Base-by-base conservation (phyloP, 2,888 invertebrate genomes). In the Carterocephalus palaemon region DNA sequence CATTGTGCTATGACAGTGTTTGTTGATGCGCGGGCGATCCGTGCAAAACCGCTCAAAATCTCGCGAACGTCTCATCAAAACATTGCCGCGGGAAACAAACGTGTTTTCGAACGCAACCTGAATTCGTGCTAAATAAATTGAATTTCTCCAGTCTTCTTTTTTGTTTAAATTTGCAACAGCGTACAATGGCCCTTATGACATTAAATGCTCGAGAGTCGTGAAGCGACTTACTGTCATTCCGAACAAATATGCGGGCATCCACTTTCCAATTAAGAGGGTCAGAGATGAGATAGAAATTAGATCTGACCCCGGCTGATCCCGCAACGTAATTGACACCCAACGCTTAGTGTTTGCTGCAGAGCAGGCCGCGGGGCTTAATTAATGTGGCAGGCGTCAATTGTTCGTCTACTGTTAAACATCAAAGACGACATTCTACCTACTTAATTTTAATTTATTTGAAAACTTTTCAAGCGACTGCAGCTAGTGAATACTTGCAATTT, bases 1-100 rank as follows among this genome's bases (percentile, higher is more conserved):
- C 81, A 86, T 85, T 86, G 85, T 86, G n/a, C n/a, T n/a, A n/a
- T n/a, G 70, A 75, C 67, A 49, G 46, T 80, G 79, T 82, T 85
- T 85, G 84, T 85, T 86, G 79, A 70, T 67, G 64, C 66, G 60
- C 59, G 64, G 62, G 62, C 64, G 57, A 65, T 67, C 63, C 64
- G 57, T 55, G 60, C 72, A 70, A 71, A 76, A 74, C 68, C 72
- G 67, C 61, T 68, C 69, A 60, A 75, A 79, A 82, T 82, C 81
- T 81, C 72, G 76, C 71, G 67, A 80, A 81, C 63, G 67, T 60
- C 62, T 60, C 70, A 67, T 67, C 75, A 76, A 77, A 84, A 84
- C 81, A 83, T 59, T 29, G 32, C 48, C 51, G 40, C 53, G 54
- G 49, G 57, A 60, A 54, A 54, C 56, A 56, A 57, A 57, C 54